A percentile compares a stretch with the other conserved stretches of the same genome.
phyloP scores from a whole-genome alignment of 2,797 vertebrate genomes.

The Amblyraja radiata region DNA sequence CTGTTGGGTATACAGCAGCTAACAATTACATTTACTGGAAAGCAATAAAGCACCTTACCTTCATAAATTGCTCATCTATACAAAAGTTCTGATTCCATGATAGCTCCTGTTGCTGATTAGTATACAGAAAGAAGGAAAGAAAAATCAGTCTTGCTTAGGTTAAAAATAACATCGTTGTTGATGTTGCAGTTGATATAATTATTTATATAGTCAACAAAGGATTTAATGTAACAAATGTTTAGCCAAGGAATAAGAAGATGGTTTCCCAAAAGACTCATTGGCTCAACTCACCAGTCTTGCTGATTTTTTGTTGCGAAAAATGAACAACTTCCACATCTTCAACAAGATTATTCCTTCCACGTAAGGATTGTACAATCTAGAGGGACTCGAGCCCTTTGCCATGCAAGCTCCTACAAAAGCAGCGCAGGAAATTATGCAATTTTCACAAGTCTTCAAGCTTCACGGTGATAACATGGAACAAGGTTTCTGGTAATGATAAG shows the following conservation, averaged over 20 bases:
- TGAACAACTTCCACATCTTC: slow-evolving; percentile 5
- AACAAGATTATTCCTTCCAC: neutral
- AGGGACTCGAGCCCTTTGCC: neutral
- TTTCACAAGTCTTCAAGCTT: slow-evolving; percentile 18
- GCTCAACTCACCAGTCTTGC: neutral
- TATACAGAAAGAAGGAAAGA: neutral
- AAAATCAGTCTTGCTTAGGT: neutral
- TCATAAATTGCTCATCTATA: neutral
- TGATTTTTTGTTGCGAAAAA: slow-evolving; percentile 18
- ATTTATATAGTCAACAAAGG: neutral
- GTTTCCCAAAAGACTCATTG: too few species aligned
- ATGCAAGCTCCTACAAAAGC: neutral
- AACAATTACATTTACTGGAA: neutral
- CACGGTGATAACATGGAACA: slow-evolving; percentile 17
- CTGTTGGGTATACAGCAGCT: neutral
- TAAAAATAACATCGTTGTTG: neutral
- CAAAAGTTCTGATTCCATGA: neutral
- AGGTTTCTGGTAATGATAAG: slow-evolving; percentile 23
- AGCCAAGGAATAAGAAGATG: too few species aligned
- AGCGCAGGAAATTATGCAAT: slow-evolving; percentile 34
- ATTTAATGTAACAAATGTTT: neutral
- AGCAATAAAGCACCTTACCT: slow-evolving; percentile 7
- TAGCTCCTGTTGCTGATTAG: neutral
- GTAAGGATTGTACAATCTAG: neutral
- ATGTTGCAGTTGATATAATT: neutral